Evolutionary conservation across 2,797 vertebrate genomes (phyloP).

Genomic region (Meriones psammophilus): DNA sequence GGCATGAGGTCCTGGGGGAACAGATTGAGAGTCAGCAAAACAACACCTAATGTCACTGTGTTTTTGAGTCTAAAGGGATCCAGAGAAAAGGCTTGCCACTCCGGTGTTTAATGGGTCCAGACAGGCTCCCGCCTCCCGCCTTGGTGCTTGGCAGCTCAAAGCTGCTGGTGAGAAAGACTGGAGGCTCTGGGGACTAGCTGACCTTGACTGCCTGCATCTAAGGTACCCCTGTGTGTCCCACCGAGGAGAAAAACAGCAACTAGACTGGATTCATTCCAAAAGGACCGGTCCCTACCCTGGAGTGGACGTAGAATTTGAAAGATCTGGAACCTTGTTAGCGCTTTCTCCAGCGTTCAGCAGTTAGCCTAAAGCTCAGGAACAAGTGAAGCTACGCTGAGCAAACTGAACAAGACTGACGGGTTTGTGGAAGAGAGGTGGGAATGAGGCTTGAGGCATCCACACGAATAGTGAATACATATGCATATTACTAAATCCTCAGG

Average conservation of each 20-base stretch:
- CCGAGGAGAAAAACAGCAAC: not conserved
- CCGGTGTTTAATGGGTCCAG: not conserved
- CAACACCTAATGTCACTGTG: constrained; percentile 11
- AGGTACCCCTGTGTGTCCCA: not conserved
- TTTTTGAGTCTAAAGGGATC: constrained; percentile 43
- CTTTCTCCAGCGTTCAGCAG: not conserved
- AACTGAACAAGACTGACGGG: not conserved
- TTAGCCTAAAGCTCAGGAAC: not conserved
- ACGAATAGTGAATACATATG: not conserved
- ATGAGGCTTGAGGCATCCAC: not conserved
- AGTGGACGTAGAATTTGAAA: constrained; percentile 10
- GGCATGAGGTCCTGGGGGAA: constrained; percentile 21
- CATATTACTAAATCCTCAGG: not conserved
- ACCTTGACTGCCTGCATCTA: not conserved
- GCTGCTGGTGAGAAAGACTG: not conserved
- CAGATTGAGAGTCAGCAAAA: constrained; percentile 71
- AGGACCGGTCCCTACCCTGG: not conserved
- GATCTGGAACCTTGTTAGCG: not conserved
- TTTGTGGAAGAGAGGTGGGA: not conserved
- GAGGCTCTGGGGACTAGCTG: not conserved
- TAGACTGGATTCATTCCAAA: not conserved
- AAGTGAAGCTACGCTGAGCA: not conserved
- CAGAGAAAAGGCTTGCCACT: constrained; percentile 1
- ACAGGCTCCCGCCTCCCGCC: not conserved
- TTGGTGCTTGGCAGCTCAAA: constrained; percentile 6